phyloP scores from a whole-genome alignment of 2,113 vertebrate species.

The Clarias gariepinus region DNA sequence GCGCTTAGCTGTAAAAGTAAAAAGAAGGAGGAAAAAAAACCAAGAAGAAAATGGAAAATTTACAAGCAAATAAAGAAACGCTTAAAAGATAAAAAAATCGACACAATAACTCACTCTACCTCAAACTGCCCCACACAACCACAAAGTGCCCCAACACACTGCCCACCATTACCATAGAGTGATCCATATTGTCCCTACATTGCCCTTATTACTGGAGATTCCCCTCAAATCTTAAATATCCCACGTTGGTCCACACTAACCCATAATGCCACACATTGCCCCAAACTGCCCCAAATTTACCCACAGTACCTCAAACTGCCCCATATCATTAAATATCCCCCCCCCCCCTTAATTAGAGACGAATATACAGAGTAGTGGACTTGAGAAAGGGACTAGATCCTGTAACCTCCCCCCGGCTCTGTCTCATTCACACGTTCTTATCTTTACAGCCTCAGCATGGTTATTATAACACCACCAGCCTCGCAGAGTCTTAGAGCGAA shows the following conservation, averaged over 20 bases:
- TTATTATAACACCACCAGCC: constrained; percentile 52
- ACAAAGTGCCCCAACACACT: neutral
- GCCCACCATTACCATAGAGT: neutral
- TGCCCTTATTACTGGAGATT: too few species aligned
- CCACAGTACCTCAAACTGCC: neutral
- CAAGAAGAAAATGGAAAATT: too few species aligned
- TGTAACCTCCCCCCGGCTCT: constrained; percentile 56
- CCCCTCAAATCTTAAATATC: neutral
- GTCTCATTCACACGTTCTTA: constrained; percentile 51
- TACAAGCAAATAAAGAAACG: neutral
- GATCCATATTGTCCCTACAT: neutral
- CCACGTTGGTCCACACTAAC: neutral
- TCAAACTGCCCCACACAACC: neutral
- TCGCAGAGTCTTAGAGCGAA: constrained; percentile 43
- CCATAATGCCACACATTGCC: neutral
- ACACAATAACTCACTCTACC: neutral
- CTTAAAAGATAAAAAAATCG: neutral
- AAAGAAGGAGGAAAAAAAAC: too few species aligned
- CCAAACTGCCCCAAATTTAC: neutral
- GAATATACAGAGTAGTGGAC: constrained; percentile 63
- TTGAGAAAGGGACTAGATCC: constrained; percentile 60
- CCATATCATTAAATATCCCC: neutral
- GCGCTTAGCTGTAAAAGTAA: too few species aligned
- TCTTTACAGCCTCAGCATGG: constrained; percentile 51
- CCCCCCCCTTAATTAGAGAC: constrained; percentile 59